Percentiles rank a stretch among this genome's conserved stretches.
These are phyloP conservation scores for Cataglyphis hispanica DNA, from an alignment of 1,140 invertebrate genomes.

Conservation along the genomic window DNA sequence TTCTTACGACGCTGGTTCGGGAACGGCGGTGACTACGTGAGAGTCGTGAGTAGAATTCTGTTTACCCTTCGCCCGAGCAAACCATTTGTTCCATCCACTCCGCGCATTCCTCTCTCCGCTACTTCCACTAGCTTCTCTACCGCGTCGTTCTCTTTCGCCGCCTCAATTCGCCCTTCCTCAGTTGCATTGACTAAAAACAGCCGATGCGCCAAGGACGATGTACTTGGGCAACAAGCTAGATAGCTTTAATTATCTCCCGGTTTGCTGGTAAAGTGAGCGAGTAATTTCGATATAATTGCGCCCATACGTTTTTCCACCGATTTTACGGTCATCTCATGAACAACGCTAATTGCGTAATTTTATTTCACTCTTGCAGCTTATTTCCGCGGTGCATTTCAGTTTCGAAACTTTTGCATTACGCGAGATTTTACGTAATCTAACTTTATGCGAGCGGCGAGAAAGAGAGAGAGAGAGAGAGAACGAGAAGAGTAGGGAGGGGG, in stretches of 20 bases:
- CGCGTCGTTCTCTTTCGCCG: conserved; percentile 53
- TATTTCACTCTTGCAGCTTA: not conserved
- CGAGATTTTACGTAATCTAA: not conserved
- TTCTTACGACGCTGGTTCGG: conserved; percentile 70
- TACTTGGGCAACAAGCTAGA: conserved; percentile 5
- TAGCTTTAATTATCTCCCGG: conserved; percentile 46
- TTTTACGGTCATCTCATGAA: conserved; percentile 6
- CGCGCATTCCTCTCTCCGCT: conserved; percentile 46
- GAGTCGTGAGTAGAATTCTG: conserved; percentile 77
- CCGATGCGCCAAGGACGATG: not conserved
- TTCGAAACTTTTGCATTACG: not conserved
- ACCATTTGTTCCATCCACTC: conserved; percentile 61
- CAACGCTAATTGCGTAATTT: conserved; percentile 10
- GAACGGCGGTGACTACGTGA: conserved; percentile 50
- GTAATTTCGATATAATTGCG: conserved; percentile 54
- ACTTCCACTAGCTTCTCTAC: conserved; percentile 37
- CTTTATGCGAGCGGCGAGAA: not conserved
- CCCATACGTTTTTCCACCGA: conserved; percentile 1
- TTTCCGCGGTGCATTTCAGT: not conserved
- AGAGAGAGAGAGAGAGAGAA: not conserved
- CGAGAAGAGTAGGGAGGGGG: no score
- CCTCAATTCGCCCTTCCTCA: conserved; percentile 40
- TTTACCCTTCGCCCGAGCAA: conserved; percentile 77
- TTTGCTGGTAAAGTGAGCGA: conserved; percentile 32
- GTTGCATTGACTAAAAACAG: conserved; percentile 48